Evolutionary conservation across 2,113 vertebrate species (phyloP).

Genomic region (Anarhynchus alexandrinus): DNA sequence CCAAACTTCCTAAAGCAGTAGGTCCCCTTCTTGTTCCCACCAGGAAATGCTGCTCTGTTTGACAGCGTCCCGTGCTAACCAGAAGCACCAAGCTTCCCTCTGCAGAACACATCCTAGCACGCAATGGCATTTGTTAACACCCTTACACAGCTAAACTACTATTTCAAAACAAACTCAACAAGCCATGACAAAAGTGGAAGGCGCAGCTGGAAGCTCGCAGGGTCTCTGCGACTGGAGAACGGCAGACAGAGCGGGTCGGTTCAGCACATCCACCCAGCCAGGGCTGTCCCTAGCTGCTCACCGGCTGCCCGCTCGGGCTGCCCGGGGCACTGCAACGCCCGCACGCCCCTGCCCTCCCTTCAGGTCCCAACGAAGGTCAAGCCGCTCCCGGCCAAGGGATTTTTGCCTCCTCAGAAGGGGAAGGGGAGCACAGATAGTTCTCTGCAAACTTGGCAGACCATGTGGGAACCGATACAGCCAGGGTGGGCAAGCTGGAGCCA

Average conservation of each 20-base stretch:
- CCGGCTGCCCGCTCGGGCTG: too few relatives aligned
- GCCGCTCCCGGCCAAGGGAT: not conserved
- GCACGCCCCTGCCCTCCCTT: not conserved
- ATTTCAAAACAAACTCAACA: not conserved
- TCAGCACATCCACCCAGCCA: too few relatives aligned
- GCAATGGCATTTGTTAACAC: accelerated
- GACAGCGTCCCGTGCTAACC: not conserved
- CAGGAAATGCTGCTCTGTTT: accelerated
- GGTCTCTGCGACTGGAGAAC: not conserved
- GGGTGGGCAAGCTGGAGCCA: conserved; percentile 46
- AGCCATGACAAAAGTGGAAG: not conserved
- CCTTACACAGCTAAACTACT: not conserved
- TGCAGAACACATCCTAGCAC: not conserved
- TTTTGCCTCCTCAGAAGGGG: not conserved
- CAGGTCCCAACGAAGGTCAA: accelerated
- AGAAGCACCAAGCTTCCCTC: not conserved
- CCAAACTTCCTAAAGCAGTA: not conserved
- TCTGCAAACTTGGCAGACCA: conserved; percentile 7
- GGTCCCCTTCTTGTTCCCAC: not conserved
- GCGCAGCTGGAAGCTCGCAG: not conserved
- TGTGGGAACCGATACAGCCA: not conserved
- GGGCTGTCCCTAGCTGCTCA: not conserved
- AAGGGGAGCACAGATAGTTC: not conserved
- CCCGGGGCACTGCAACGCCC: too few relatives aligned
- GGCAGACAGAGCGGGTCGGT: accelerated